Percentiles rank a stretch among this genome's conserved stretches.
Evolutionary conservation across 2,797 vertebrate genomes (phyloP).

Genomic region (Ibycter americanus): DNA sequence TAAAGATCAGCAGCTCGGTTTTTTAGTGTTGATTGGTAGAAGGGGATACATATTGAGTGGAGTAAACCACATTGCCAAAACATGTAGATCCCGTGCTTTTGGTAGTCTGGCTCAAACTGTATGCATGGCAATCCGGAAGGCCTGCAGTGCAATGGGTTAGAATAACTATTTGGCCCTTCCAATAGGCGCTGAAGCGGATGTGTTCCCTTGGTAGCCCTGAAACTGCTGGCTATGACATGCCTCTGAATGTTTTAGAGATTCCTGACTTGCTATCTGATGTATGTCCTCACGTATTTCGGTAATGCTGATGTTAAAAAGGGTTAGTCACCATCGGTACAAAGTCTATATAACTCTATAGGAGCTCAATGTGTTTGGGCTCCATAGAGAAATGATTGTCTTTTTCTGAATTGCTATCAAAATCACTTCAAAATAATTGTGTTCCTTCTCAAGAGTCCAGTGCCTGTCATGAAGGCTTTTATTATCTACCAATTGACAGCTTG

Average conservation of each 20-base stretch:
- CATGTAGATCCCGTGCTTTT: neutral
- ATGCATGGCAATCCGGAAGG: neutral
- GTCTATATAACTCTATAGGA: neutral
- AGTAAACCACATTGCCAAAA: neutral
- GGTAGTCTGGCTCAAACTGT: neutral
- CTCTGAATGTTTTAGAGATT: neutral
- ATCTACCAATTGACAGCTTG: neutral
- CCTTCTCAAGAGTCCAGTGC: neutral
- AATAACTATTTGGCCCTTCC: neutral
- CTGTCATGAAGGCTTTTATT: neutral
- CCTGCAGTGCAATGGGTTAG: neutral
- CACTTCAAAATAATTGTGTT: neutral
- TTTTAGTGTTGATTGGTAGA: neutral
- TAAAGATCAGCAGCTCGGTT: neutral
- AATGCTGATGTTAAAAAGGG: neutral
- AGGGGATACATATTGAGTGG: neutral
- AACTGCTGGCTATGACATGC: neutral
- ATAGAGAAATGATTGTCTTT: neutral
- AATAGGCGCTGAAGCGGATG: neutral
- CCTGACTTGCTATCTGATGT: neutral
- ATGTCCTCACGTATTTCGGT: neutral
- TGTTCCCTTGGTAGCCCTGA: neutral
- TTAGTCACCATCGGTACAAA: neutral
- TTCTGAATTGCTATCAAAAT: neutral
- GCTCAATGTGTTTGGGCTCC: neutral